phyloP scores from a whole-genome alignment of 30 jellyfish, hydroid and myxozoan genomes.

The Pseudorhiza aurosa region DNA sequence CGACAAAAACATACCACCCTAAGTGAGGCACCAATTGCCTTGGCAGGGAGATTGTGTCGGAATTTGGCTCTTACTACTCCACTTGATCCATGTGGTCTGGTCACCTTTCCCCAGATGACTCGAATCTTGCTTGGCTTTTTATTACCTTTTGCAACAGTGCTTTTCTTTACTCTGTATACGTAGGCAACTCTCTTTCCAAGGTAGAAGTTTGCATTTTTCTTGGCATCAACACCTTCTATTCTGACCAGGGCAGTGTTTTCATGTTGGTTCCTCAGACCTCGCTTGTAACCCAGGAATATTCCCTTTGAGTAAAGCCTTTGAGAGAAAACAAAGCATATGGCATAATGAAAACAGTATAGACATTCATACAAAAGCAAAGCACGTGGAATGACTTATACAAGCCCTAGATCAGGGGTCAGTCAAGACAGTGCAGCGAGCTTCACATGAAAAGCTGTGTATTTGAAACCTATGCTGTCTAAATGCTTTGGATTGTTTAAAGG shows the following conservation, averaged over 20 bases:
- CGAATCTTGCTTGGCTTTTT: constrained; percentile 82
- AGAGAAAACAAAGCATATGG: no score
- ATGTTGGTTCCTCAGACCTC: constrained; percentile 94
- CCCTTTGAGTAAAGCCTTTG: constrained; percentile 88
- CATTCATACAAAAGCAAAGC: no score
- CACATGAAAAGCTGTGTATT: no score
- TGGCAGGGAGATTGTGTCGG: constrained; percentile 93
- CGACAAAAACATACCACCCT: constrained; percentile 97
- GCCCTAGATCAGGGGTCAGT: no score
- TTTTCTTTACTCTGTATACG: constrained; percentile 81
- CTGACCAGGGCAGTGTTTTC: constrained; percentile 83
- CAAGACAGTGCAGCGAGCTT: no score
- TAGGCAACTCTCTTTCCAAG: constrained; percentile 95
- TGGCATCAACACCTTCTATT: constrained; percentile 86
- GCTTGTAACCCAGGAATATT: constrained; percentile 88
- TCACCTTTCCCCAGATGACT: constrained; percentile 97
- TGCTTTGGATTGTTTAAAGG: no score
- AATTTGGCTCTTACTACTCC: constrained; percentile 96
- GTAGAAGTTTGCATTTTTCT: constrained; percentile 78
- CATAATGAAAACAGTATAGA: no score
- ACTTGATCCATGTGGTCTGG: constrained; percentile 95
- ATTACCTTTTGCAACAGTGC: constrained; percentile 81
- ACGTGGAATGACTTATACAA: no score
- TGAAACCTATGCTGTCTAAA: no score
- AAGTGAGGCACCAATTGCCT: constrained; percentile 95